Base-by-base conservation (phyloP, 1,140 invertebrate species). In the Lutraria rhynchaena region DNA sequence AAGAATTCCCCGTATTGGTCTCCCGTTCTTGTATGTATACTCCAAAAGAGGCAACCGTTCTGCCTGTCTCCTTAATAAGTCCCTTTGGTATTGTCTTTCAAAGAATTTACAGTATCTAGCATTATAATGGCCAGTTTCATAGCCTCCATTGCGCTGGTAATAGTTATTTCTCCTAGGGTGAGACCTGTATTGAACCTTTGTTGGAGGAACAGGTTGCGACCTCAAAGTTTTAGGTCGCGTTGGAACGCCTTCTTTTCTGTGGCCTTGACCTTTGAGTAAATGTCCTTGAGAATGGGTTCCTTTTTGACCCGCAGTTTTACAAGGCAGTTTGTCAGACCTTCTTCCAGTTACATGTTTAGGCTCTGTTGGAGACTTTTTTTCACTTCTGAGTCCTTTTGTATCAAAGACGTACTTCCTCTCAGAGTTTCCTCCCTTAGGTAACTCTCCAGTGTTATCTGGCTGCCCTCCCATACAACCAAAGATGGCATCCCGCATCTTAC, bases 401-500 rank as follows among this genome's bases (percentile, higher is more conserved):
- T 75, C 73, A 61, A 75, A 75, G 11, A 75, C 55, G 22, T 46
- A 75, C 4, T 17, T n/a, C 22, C 53, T 35, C 19, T 57, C 37
- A 55, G 78, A 81, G 35, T 65, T 71, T 58, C 37, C 31, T 81
- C 11, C 51, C 53, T 55, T 41, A 37, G 44, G 15, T 29, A 51
- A 31, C 67, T 70, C 57, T 60, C 61, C 44, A 0, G 55, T 53
- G 27, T 29, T 65, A 27, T 73, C 44, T 53, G 78, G 69, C 57
- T 74, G 55, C 49, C 67, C 60, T 24, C 78, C 78, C 69, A 81
- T 81, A 51, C 78, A 81, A 35, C 55, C 78, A 2, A 81, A 63
- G 22, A 81, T n/a, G 58, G 78, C 78, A 53, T 81, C 78, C 78
- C 60, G 71, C 78, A 81, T 81, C 69, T 81, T 81, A 81, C 78